Evolutionary conservation across 2,888 invertebrate species (phyloP).

Genomic region (Elegia similella): DNA sequence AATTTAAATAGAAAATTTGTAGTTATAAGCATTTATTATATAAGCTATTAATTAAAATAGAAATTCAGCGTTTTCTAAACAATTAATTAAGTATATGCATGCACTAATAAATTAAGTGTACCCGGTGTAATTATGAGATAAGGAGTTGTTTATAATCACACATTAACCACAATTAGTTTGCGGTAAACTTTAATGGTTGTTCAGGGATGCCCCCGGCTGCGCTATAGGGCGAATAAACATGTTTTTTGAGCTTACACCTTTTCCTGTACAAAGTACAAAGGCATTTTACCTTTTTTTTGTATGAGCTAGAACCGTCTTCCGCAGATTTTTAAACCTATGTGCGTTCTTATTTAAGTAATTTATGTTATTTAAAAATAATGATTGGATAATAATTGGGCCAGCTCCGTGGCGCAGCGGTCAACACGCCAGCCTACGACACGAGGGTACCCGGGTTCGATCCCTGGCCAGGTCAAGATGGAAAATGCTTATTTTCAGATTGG

Average conservation of each 20-base stretch:
- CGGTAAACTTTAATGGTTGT: slow-evolving; percentile 8
- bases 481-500: too few species aligned
- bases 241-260: background rate
- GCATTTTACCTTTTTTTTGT: background rate
- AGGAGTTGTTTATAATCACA: slow-evolving; percentile 18
- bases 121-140: slow-evolving; percentile 12
- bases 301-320: too few species aligned
- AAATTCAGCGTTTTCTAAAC: slow-evolving; percentile 2
- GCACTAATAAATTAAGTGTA: slow-evolving; percentile 8
- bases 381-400: too few species aligned
- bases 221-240: background rate
- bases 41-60: background rate
- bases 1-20: background rate
- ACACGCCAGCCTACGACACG: too few species aligned
- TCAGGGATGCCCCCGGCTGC: background rate
- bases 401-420: too few species aligned
- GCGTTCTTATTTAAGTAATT: too few species aligned
- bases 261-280: slow-evolving; percentile 2
- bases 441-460: too few species aligned
- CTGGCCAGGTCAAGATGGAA: too few species aligned
- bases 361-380: too few species aligned
- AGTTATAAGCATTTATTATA: background rate
- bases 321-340: too few species aligned
- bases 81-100: slow-evolving; percentile 12
- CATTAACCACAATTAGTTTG: slow-evolving; percentile 15